A percentile compares a stretch with the other conserved stretches of the same genome.
These are phyloP conservation scores for Neotoma lepida DNA, from an alignment of 2,113 vertebrate genomes.

Conservation along the genomic window DNA sequence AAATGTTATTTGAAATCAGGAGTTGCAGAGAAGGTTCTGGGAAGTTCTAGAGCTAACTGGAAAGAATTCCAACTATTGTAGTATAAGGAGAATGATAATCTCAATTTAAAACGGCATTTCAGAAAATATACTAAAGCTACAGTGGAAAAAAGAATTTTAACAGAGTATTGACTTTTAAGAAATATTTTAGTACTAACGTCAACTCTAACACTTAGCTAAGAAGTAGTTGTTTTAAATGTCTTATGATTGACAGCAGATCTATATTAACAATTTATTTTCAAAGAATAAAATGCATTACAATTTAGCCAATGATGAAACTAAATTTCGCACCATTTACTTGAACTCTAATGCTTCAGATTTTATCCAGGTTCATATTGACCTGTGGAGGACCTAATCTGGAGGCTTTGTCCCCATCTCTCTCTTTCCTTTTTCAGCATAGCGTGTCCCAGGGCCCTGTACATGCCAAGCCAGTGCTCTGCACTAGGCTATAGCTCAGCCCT, in stretches of 20 bases:
- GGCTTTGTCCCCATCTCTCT: background rate
- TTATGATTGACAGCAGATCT: constrained; percentile 30
- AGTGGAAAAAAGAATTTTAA: constrained; percentile 33
- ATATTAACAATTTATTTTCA: constrained; percentile 48
- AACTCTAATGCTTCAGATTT: background rate
- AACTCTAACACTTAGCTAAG: constrained; percentile 10
- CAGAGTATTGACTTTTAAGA: constrained; percentile 27
- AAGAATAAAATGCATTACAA: constrained; percentile 59
- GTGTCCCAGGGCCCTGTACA: background rate
- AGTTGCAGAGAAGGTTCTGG: background rate
- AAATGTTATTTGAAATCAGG: constrained; percentile 33
- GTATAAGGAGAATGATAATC: constrained; percentile 20
- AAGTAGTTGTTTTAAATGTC: constrained; percentile 49
- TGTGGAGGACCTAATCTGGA: background rate
- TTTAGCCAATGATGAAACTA: constrained; percentile 43
- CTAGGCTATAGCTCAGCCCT: background rate
- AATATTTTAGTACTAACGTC: constrained; percentile 18
- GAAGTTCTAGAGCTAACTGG: constrained; percentile 33
- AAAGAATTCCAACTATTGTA: background rate
- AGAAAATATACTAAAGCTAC: background rate
- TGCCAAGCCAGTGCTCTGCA: background rate
- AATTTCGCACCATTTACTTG: constrained; percentile 1
- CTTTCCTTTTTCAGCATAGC: background rate
- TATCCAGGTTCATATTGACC: background rate
- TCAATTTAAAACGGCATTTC: constrained; percentile 22